A percentile compares a stretch with the other conserved stretches of the same genome.
Evolutionary conservation across 2,113 vertebrate species (phyloP).

Genomic region (Gymnocephalus cernua): DNA sequence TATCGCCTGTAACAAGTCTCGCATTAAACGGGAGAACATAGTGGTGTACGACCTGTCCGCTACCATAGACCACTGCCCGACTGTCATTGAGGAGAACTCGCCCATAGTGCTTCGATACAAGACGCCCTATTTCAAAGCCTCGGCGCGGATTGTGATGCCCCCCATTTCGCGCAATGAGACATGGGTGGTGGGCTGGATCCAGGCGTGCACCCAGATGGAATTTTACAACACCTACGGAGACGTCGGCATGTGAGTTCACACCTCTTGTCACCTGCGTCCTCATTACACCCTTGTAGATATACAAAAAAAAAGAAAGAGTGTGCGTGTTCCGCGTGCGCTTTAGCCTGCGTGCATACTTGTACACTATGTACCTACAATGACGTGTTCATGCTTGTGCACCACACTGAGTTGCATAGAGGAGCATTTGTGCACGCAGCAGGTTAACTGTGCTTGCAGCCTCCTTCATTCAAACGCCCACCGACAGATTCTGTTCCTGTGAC

Average conservation of each 20-base stretch:
- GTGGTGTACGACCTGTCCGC: conserved; percentile 95
- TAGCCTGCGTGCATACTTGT: conserved; percentile 1
- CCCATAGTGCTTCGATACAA: conserved; percentile 97
- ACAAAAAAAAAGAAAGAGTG: neutral
- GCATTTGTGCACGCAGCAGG: conserved; percentile 76
- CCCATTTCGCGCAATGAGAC: conserved; percentile 94
- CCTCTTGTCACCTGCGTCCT: conserved; percentile 33
- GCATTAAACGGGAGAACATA: conserved; percentile 95
- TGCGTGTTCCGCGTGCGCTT: neutral
- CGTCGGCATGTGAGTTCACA: conserved; percentile 91
- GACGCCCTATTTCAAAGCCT: conserved; percentile 97
- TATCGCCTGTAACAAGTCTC: conserved; percentile 96
- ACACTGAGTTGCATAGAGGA: conserved; percentile 46
- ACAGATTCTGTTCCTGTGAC: conserved; percentile 80
- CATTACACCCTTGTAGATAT: neutral
- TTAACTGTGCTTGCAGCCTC: conserved; percentile 66
- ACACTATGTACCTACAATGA: neutral
- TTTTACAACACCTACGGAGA: conserved; percentile 98
- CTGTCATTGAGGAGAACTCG: conserved; percentile 96
- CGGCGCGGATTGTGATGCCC: conserved; percentile 94
- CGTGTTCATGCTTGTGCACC: conserved; percentile 16
- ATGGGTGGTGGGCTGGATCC: conserved; percentile 99
- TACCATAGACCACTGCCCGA: conserved; percentile 94
- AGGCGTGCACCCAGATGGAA: conserved; percentile 99
- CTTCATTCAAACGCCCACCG: conserved; percentile 78